These are phyloP conservation scores for Anoplopoma fimbria DNA, from an alignment of 2,113 vertebrate genomes.

Conservation along the genomic window DNA sequence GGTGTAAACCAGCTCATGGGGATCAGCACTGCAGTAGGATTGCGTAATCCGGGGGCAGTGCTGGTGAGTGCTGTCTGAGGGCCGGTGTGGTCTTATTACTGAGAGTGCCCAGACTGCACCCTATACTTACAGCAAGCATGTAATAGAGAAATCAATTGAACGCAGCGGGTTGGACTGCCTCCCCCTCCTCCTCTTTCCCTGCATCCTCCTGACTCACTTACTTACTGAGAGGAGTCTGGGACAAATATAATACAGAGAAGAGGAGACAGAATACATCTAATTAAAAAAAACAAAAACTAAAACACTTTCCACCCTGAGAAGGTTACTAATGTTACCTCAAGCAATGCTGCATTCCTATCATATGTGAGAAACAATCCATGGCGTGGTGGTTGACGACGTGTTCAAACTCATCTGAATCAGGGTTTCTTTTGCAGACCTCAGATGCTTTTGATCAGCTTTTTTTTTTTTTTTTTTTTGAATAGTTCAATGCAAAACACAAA, in stretches of 20 bases:
- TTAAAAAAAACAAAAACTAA: conserved; percentile 14
- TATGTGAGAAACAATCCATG: not conserved
- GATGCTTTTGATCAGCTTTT: not conserved
- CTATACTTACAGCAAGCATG: conserved; percentile 67
- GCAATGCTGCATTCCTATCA: conserved; percentile 4
- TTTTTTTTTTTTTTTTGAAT: too few relatives aligned
- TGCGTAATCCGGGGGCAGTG: conserved; percentile 69
- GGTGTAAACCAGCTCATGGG: conserved; percentile 73
- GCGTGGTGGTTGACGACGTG: not conserved
- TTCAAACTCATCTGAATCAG: not conserved
- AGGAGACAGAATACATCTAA: conserved; percentile 11
- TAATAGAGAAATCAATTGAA: conserved; percentile 74
- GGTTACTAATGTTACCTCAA: conserved; percentile 27
- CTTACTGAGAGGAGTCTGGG: conserved; percentile 39
- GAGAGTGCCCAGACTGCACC: conserved; percentile 64
- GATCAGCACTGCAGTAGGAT: conserved; percentile 76
- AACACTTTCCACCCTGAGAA: conserved; percentile 11
- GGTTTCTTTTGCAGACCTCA: not conserved
- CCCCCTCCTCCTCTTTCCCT: conserved; percentile 53
- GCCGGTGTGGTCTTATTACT: conserved; percentile 69
- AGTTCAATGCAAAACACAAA: too few relatives aligned
- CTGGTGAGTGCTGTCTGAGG: conserved; percentile 62
- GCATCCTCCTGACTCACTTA: conserved; percentile 34
- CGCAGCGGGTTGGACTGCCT: conserved; percentile 33
- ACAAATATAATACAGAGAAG: conserved; percentile 24